Evolutionary conservation across 2,888 invertebrate genomes (phyloP).

Genomic region (Pecten maximus): DNA sequence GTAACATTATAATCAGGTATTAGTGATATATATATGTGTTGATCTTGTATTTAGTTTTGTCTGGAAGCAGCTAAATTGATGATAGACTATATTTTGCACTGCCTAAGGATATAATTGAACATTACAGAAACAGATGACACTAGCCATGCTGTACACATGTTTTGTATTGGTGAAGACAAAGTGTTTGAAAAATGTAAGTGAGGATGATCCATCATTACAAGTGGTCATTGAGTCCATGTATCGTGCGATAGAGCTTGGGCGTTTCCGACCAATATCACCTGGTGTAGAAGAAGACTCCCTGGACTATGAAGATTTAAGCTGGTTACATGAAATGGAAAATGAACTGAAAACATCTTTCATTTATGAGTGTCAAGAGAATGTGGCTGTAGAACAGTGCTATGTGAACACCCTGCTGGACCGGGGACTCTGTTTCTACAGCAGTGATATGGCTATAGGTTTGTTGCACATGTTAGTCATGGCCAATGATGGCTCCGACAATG

Average conservation of each 20-base stretch:
- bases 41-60: too few relatives aligned
- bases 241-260: constrained; percentile 44
- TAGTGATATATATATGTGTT: neutral
- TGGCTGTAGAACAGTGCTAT: neutral
- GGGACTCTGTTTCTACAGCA: constrained; percentile 42
- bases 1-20: too few relatives aligned
- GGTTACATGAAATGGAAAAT: neutral
- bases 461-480: constrained; percentile 15
- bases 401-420: constrained; percentile 15
- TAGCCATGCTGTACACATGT: constrained; percentile 39
- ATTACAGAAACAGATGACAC: constrained; percentile 48
- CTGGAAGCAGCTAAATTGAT: too few relatives aligned
- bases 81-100: too few relatives aligned
- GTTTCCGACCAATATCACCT: constrained; percentile 30
- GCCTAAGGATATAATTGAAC: too few relatives aligned
- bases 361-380: neutral
- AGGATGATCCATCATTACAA: neutral
- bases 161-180: constrained; percentile 31
- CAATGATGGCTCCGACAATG: neutral
- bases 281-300: neutral
- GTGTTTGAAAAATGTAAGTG: neutral
- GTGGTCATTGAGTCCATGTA: constrained; percentile 40
- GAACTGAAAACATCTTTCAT: neutral
- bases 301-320: neutral
- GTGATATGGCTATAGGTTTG: constrained; percentile 37